Percentiles rank a stretch among this genome's conserved stretches.
phyloP scores from a whole-genome alignment of 2,888 invertebrate genomes.

The Monoplex corrugatus region DNA sequence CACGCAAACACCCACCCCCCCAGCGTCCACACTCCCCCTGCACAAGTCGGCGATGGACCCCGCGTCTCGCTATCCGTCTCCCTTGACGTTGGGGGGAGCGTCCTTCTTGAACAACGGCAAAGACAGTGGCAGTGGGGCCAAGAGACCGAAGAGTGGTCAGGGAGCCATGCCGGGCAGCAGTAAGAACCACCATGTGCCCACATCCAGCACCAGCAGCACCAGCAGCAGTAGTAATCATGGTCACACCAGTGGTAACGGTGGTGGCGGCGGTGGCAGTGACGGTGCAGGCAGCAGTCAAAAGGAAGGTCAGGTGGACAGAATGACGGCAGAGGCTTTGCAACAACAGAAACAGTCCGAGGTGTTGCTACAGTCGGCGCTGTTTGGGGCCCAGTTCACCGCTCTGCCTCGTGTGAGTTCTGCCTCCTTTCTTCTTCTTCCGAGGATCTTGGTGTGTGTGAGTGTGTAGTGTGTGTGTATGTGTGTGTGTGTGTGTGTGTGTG shows the following conservation, averaged over 20 bases:
- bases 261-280: conserved; percentile 19
- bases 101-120: conserved; percentile 20
- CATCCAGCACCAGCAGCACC: background rate
- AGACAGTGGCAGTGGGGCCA: background rate
- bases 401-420: conserved; percentile 55
- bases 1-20: background rate
- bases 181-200: background rate
- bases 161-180: background rate
- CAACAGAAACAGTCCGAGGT: conserved; percentile 34
- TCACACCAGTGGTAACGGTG: conserved; percentile 14
- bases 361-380: conserved; percentile 54
- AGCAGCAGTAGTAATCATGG: background rate
- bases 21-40: background rate
- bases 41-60: background rate
- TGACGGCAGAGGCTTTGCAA: conserved; percentile 34
- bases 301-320: background rate
- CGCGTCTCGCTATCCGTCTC: background rate
- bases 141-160: background rate
- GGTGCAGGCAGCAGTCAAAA: background rate
- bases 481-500: background rate
- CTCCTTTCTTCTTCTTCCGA: too few species aligned
- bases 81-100: background rate
- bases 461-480: background rate
- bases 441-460: background rate
- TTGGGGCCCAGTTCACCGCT: conserved; percentile 60